Percentiles rank a stretch among this genome's conserved stretches.
These are phyloP conservation scores for Tragelaphus buxtoni DNA, from an alignment of 2,113 vertebrate species.

Conservation along the genomic window DNA sequence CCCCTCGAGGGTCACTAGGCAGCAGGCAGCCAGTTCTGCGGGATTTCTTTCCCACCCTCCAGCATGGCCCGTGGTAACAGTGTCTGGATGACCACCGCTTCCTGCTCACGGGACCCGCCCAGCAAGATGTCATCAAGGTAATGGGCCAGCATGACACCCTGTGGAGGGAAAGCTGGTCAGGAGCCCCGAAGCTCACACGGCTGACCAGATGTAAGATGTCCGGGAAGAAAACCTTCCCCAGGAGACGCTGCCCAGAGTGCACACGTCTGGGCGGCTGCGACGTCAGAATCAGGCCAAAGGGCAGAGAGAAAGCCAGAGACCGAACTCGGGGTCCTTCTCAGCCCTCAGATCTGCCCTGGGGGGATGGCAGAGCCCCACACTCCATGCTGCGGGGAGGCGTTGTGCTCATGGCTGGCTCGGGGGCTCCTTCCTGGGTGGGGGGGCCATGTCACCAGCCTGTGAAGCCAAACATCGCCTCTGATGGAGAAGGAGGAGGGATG, in stretches of 20 bases:
- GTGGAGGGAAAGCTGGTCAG: background rate
- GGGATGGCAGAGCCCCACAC: background rate
- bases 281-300: background rate
- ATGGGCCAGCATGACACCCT: rapidly evolving
- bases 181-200: rapidly evolving
- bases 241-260: rapidly evolving
- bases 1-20: rapidly evolving
- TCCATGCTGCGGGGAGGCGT: rapidly evolving
- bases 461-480: background rate
- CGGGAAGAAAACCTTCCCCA: background rate
- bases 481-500: no score
- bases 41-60: no score
- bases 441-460: rapidly evolving
- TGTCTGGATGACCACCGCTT: rapidly evolving
- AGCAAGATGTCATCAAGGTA: background rate
- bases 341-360: background rate
- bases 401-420: rapidly evolving
- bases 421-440: background rate
- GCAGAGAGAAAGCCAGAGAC: background rate
- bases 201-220: background rate
- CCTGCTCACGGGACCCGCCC: background rate
- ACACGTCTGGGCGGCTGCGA: rapidly evolving
- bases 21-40: background rate
- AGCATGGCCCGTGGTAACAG: no score
- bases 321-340: rapidly evolving